phyloP scores from a whole-genome alignment of 2,113 vertebrate species.

The Uropsilus gracilis region DNA sequence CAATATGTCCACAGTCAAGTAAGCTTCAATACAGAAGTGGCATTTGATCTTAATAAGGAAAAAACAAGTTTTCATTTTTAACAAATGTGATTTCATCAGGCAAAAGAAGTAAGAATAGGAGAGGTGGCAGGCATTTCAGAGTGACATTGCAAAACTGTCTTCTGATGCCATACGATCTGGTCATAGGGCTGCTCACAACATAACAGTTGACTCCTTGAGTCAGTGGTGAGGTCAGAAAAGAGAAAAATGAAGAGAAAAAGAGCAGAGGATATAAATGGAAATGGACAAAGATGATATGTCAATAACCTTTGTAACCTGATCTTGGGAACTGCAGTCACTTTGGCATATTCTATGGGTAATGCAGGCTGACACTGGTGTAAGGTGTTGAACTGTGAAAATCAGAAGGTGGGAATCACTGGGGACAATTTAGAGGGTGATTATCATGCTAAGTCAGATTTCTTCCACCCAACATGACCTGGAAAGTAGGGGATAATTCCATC shows the following conservation, averaged over 20 bases:
- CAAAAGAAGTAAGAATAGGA: not conserved
- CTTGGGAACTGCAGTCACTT: not conserved
- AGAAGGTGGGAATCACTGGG: not conserved
- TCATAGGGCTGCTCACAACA: not conserved
- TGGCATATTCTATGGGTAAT: not conserved
- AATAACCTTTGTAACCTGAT: not conserved
- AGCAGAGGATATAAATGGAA: not conserved
- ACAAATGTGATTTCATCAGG: not conserved
- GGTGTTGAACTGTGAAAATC: not conserved
- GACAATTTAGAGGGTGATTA: not conserved
- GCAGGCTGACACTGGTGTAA: not conserved
- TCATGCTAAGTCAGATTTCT: not conserved
- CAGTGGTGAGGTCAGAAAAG: not conserved
- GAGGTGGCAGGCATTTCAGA: not conserved
- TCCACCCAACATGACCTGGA: not conserved
- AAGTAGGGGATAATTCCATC: not conserved
- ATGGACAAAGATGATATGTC: not conserved
- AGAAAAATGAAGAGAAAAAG: not conserved
- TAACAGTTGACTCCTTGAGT: not conserved
- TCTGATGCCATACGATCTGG: not conserved
- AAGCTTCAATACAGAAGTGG: not conserved
- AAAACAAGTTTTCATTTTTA: not conserved
- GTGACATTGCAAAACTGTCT: not conserved
- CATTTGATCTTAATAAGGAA: not conserved
- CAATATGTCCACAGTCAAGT: not conserved